Base-by-base conservation (phyloP, 1,140 invertebrate species). In the Apolygus lucorum region DNA sequence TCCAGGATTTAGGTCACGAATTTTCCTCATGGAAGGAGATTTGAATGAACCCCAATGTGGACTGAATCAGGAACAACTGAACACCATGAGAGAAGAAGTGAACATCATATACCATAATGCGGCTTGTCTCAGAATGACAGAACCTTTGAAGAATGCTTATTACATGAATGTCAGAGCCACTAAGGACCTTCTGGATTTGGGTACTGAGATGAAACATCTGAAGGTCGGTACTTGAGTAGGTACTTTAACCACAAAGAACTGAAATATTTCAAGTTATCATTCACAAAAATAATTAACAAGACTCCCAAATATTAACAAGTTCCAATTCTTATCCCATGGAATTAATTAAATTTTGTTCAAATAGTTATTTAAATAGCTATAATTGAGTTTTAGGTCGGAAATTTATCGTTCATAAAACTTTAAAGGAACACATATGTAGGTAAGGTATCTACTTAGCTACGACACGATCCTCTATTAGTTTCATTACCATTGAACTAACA, bases 81-180 rank as follows among this genome's bases (percentile, higher is more conserved):
- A 82, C 63, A 76, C 78, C 1, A 74, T 93, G 0, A 77, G 77
- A 1, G 80, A 85, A 28, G 82, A 85, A 74, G 84, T 90, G 63
- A 73, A 76, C 54, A 84, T 96, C 70, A 90, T 97, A 1, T 87
- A 88, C 76, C 87, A 88, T 75, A 83, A 81, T 8, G 86, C 86
- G 2, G 87, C 87, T 2, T 87, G 86, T 29, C 82, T 76, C n/a
- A 84, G 84, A 71, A 88, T 89, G 78, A 85, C 88, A 74, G 86
- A 87, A 76, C 78, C 81, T 24, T 76, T 89, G n/a, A 82, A 80
- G 78, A 63, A 52, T 0, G 68, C 76, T 24, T 72, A 74, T 14
- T 68, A 73, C 25, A 74, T 76, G 24, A 79, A 79, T 66, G 68
- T 78, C 0, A 25, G 64, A 21, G 76, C 75, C 0, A 77, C 76